Base-by-base conservation (phyloP, 2,797 vertebrate genomes). In the Neomorphus geoffroyi region DNA sequence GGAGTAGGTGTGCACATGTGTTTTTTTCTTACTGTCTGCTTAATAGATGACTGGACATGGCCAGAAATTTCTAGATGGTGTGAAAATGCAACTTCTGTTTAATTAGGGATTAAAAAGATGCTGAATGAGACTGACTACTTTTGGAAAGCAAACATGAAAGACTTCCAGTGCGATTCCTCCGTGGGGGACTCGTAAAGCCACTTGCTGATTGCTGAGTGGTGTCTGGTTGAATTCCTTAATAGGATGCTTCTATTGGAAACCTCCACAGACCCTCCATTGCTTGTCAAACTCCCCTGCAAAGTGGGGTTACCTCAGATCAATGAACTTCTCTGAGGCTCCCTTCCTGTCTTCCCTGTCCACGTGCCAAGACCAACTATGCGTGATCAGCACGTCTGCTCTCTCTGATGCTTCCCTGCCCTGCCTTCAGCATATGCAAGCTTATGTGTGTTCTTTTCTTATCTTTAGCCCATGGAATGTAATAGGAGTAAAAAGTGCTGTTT, bases 321-420 rank as follows among this genome's bases (percentile, higher is more conserved):
- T 82, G 73, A 73, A 27, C 7, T 77, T 74, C 10, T 41, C 39
- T 62, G 51, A 70, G 39, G 11, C 64, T 91, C 80, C 6, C 11
- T 27, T 81, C 3, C 17, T 73, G 16, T 91, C 7, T 15, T 65
- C 13, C 1, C 0, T 58, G 46, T 58, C 18, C 13, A 6, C 3
- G 0, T 30, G 23, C 51, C 13, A 14, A 70, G 30, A 32, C 12
- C 4, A 39, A 3, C 23, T 85, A 48, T 10, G 35, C 1, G 0
- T 23, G 46, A 8, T 23, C 22, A 12, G 9, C 12, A 14, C 3
- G 2, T 45, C 50, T 62, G 17, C 24, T 17, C 26, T 56, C 48
- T 82, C 41, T 0, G 1, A 13, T 53, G 37, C 21, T 84, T 90
- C 28, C 21, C 23, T 78, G 23, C 21, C 26, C 50, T 90, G 10